Evolutionary conservation across 1,140 invertebrate genomes (phyloP).

Genomic region (Triops longicaudatus): DNA sequence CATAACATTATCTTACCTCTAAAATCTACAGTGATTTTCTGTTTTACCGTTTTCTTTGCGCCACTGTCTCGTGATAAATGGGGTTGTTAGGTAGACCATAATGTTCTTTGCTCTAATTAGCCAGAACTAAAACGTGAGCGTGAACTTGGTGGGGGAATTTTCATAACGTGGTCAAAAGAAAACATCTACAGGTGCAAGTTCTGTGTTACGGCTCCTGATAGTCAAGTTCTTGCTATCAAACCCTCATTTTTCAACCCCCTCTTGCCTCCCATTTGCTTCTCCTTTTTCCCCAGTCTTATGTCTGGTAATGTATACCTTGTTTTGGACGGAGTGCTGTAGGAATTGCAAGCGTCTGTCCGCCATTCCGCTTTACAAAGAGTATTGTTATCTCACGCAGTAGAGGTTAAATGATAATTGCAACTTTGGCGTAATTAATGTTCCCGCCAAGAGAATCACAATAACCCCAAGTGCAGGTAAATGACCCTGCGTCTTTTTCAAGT

Average conservation of each 20-base stretch:
- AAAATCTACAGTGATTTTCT: too few species aligned
- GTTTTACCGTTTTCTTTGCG: background rate
- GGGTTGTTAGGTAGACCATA: background rate
- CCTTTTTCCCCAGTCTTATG: background rate
- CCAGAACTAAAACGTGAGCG: slow-evolving; percentile 3
- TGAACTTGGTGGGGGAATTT: background rate
- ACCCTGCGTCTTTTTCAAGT: background rate
- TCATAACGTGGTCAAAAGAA: background rate
- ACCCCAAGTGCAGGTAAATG: background rate
- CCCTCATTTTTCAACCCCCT: background rate
- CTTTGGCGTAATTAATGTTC: background rate
- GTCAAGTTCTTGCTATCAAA: background rate
- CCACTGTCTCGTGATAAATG: background rate
- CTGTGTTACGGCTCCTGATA: background rate
- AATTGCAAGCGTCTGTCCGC: background rate
- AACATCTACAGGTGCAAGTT: background rate
- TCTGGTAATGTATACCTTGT: background rate
- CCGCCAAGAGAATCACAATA: background rate
- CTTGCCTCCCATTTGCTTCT: too few species aligned
- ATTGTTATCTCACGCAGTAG: background rate
- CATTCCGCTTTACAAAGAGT: background rate
- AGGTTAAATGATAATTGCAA: slow-evolving; percentile 9
- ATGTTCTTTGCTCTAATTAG: background rate
- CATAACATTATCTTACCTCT: too few species aligned
- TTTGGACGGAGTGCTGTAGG: background rate